Evolutionary conservation across 1,140 invertebrate genomes (phyloP).

Genomic region (Cyclargus thomasi): DNA sequence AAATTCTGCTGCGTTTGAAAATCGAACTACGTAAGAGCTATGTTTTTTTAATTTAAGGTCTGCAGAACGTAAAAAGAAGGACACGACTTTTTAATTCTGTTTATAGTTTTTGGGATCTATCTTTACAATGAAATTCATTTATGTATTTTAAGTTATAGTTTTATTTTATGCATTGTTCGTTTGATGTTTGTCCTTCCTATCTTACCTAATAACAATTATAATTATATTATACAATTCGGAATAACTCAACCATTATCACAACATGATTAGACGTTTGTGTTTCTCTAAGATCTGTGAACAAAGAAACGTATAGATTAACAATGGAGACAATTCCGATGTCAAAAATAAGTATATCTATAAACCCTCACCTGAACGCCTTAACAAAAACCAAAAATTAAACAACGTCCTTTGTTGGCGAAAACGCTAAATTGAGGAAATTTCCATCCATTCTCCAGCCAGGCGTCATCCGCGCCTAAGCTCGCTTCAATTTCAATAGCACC

Average conservation of each 20-base stretch:
- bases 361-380: conserved; percentile 52
- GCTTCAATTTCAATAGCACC: conserved; percentile 74
- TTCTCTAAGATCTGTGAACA: not conserved
- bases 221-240: too few relatives aligned
- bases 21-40: not conserved
- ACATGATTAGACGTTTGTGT: not conserved
- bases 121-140: too few relatives aligned
- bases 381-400: conserved; percentile 74
- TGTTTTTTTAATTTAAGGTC: not conserved
- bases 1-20: conserved; percentile 14
- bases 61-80: not conserved
- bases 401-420: conserved; percentile 72
- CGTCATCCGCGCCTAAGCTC: conserved; percentile 73
- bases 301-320: conserved; percentile 10
- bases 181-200: too few relatives aligned
- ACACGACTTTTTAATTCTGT: too few relatives aligned
- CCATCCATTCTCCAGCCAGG: conserved; percentile 73
- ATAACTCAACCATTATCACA: not conserved
- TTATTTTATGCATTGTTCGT: too few relatives aligned
- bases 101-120: too few relatives aligned
- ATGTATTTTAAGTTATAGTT: too few relatives aligned
- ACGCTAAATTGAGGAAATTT: conserved; percentile 75
- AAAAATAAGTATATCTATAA: conserved; percentile 4
- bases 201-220: too few relatives aligned
- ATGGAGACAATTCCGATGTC: conserved; percentile 7